These are phyloP conservation scores for Eumerus sabulonum DNA, from an alignment of 2,888 invertebrate species.

Conservation along the genomic window DNA sequence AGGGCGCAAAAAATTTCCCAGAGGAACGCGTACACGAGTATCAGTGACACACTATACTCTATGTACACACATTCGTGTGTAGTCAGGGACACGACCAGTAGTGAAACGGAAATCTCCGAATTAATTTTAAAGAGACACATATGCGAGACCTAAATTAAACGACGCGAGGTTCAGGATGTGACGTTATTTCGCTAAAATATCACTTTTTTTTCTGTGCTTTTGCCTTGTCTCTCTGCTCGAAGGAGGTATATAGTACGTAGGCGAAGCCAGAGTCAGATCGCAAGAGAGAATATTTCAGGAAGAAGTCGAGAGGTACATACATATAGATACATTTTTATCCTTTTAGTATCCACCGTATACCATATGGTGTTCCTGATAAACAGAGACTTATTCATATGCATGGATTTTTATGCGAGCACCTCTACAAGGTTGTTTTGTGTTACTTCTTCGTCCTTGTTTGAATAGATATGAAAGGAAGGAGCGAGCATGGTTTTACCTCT, in stretches of 20 bases:
- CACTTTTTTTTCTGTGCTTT: constrained; percentile 17
- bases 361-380: constrained; percentile 67
- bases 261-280: neutral
- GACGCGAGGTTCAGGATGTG: constrained; percentile 55
- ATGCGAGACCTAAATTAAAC: constrained; percentile 62
- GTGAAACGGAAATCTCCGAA: constrained; percentile 28
- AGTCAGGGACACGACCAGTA: constrained; percentile 6
- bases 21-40: constrained; percentile 1
- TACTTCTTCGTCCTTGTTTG: no score
- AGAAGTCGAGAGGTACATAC: constrained; percentile 22
- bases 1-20: neutral
- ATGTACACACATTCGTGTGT: no score
- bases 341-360: constrained; percentile 56
- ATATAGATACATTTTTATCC: constrained; percentile 51
- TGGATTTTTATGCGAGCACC: constrained; percentile 50
- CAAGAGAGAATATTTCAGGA: neutral
- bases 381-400: constrained; percentile 68
- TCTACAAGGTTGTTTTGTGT: constrained; percentile 28
- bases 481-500: neutral
- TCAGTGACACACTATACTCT: neutral
- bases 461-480: no score
- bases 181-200: constrained; percentile 63
- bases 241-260: constrained; percentile 12
- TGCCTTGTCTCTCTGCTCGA: constrained; percentile 1
- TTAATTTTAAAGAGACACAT: constrained; percentile 64